Percentiles rank a stretch among this genome's conserved stretches.
Conservation (phyloP, 2,797 vertebrate genomes). For the Masticophis lateralis region DNA sequence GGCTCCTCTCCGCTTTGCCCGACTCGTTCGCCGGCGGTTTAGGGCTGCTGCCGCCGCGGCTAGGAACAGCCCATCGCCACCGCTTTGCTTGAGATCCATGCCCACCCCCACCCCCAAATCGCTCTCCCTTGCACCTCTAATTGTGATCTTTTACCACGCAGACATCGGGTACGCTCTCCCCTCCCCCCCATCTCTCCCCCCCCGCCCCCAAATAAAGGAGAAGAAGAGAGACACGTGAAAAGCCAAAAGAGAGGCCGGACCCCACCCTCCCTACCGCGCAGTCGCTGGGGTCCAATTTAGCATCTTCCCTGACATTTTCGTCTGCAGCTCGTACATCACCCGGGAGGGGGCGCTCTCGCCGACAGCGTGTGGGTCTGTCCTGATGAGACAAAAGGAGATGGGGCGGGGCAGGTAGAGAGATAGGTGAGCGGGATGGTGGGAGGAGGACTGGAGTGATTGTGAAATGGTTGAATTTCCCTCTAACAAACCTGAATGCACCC, state of each 20-base stretch:
- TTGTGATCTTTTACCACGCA: neutral
- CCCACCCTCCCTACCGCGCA: neutral
- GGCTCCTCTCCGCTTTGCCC: neutral
- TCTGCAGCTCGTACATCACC: constrained; percentile 18
- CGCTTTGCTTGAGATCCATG: neutral
- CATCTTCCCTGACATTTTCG: constrained; percentile 7
- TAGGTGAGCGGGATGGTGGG: neutral
- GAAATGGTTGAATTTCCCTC: neutral
- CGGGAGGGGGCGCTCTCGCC: neutral
- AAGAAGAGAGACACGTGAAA: neutral
- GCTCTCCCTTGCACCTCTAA: neutral
- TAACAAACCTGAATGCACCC: neutral
- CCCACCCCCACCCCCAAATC: neutral
- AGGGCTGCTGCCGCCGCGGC: neutral
- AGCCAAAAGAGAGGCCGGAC: neutral
- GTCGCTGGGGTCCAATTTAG: constrained; percentile 15
- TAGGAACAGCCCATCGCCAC: neutral
- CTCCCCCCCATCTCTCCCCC: neutral
- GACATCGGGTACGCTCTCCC: neutral
- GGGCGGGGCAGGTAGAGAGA: neutral
- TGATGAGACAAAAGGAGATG: constrained; percentile 30
- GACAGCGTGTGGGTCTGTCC: neutral
- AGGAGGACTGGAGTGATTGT: neutral
- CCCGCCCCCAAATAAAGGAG: too few species aligned
- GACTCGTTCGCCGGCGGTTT: neutral